Conservation (phyloP, 2,797 vertebrate species). For the Sarcophilus harrisii region DNA sequence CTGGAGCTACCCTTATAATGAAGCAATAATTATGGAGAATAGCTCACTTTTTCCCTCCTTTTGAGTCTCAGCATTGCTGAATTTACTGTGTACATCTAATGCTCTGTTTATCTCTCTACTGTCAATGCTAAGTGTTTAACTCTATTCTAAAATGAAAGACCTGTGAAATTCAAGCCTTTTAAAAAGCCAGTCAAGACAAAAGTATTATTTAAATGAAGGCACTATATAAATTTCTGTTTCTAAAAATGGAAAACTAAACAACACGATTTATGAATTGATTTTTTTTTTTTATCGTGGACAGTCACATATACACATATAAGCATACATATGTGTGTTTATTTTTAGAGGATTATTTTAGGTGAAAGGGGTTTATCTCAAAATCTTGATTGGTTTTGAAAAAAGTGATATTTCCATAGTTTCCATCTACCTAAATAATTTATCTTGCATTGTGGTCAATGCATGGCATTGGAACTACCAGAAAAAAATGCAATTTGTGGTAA, state of each 20-base stretch:
- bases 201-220: background rate
- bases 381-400: background rate
- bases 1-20: slow-evolving; percentile 46
- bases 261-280: background rate
- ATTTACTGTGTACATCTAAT: background rate
- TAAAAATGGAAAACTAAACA: background rate
- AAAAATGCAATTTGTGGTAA: background rate
- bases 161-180: background rate
- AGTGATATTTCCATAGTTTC: background rate
- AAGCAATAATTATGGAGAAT: slow-evolving; percentile 58
- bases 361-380: background rate
- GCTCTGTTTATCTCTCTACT: background rate
- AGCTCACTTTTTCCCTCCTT: background rate
- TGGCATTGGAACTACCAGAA: background rate
- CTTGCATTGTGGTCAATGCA: background rate
- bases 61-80: background rate
- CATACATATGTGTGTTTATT: background rate
- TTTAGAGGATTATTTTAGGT: background rate
- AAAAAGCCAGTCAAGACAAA: background rate
- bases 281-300: background rate
- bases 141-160: background rate
- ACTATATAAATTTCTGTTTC: background rate
- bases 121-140: too few relatives aligned
- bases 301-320: background rate
- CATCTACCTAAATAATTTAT: background rate